Evolutionary conservation across 2,113 vertebrate genomes (phyloP), one percentile per base, ranked within the genome.

Genomic region (Gavialis gangeticus): DNA sequence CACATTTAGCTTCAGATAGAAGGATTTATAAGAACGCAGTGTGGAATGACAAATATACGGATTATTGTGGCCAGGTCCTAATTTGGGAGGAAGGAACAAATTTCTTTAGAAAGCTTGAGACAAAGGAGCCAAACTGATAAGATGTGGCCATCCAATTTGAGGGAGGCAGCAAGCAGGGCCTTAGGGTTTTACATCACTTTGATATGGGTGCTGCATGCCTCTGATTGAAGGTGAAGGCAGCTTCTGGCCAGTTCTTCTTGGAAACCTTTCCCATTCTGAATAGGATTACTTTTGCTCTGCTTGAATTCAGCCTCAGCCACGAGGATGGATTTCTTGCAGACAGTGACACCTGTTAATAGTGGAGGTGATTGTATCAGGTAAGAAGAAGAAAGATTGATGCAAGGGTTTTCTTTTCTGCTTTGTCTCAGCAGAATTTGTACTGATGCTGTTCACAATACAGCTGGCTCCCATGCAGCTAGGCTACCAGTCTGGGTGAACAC

Each of bases 131-230:
- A 67, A 60, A 10, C 5, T 87, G 57, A 3, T 46, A 2, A 2
- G 30, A 37, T 2, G 6, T 30, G 80, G 7, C 2, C 56, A 9
- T 46, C n/a, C 12, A n/a, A 55, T 5, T 24, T 88, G 24, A 30
- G 34, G 34, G 11, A 34, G 46, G 46, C 46, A 46, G 30, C 0
- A 0, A 79, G 87, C 3, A 81, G 59, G 59, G 78, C 1, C 6
- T 86, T 90, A 62, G 21, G 79, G 6, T n/a, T 87, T 90, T 57
- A 76, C 11, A 63, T 12, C 27, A 81, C 24, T 4, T 37, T 58
- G 7, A 12, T 55, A 75, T 27, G n/a, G 92, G 16, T 5, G 4
- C 1, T 90, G 64, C 62, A 84, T 10, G 21, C 28, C 80, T 84
- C 37, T 73, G 78, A 60, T 81, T 46, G 63, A 0, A 0, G 6